Conservation (phyloP, 2,888 invertebrate genomes). For the Drosophila picticornis region DNA sequence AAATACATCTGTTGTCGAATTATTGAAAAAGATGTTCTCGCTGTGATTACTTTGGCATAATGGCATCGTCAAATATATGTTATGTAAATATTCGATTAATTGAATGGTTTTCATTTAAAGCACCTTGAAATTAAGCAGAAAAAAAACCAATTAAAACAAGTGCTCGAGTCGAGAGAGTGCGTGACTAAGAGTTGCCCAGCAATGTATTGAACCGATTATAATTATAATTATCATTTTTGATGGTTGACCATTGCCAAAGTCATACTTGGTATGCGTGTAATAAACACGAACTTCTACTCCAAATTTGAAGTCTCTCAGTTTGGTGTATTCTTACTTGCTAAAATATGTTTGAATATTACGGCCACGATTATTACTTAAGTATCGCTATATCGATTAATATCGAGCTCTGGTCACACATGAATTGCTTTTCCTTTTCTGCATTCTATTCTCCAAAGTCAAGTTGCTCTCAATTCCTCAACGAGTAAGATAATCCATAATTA, state of each 20-base stretch:
- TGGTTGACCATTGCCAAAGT: too few relatives aligned
- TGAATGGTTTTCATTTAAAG: neutral
- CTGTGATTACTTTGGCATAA: neutral
- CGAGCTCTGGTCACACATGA: too few relatives aligned
- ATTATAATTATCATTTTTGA: neutral
- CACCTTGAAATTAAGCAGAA: neutral
- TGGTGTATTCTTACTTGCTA: neutral
- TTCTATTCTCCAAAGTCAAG: too few relatives aligned
- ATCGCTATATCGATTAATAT: too few relatives aligned
- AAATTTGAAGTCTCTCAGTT: neutral
- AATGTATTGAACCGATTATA: neutral
- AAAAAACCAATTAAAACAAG: neutral
- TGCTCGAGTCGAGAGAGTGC: neutral
- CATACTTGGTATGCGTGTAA: too few relatives aligned
- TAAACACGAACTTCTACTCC: neutral
- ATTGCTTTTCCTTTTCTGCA: too few relatives aligned
- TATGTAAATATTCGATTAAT: neutral
- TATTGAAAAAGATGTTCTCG: neutral
- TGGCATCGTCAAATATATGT: too few relatives aligned
- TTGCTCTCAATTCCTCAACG: too few relatives aligned
- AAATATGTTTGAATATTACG: too few relatives aligned
- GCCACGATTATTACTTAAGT: too few relatives aligned
- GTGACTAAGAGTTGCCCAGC: neutral
- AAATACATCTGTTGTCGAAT: neutral
- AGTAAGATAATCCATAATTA: too few relatives aligned